These are phyloP conservation scores for Polyommatus iphigenia DNA, from an alignment of 2,888 invertebrate genomes.

Conservation along the genomic window DNA sequence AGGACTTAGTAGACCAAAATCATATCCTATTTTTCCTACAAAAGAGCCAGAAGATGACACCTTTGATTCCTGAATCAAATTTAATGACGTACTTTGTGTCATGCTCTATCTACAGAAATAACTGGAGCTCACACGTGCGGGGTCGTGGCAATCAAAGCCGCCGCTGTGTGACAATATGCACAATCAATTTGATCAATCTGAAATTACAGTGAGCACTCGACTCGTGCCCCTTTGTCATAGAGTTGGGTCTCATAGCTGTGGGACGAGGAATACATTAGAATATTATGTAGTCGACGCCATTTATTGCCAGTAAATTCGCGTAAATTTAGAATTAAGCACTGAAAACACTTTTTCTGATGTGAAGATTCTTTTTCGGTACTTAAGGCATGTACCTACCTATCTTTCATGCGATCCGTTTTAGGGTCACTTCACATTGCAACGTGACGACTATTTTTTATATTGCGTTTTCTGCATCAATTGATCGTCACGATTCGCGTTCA, in stretches of 20 bases:
- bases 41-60: neutral
- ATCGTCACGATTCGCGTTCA: no score
- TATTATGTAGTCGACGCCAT: neutral
- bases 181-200: constrained; percentile 33
- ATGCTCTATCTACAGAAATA: constrained; percentile 6
- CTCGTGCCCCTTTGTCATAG: constrained; percentile 34
- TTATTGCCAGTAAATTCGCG: neutral
- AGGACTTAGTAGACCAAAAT: no score
- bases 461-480: no score
- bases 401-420: no score
- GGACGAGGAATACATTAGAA: neutral
- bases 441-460: no score
- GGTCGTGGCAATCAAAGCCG: constrained; percentile 21
- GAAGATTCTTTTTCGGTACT: no score
- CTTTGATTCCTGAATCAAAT: neutral
- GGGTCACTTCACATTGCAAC: no score
- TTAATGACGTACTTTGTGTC: neutral
- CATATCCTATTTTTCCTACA: neutral
- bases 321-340: neutral
- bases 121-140: constrained; percentile 16
- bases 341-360: neutral
- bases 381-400: no score
- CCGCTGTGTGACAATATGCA: constrained; percentile 28
- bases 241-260: neutral
- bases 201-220: constrained; percentile 43